Percentiles rank a stretch among this genome's conserved stretches.
Conservation (phyloP, 2,888 invertebrate genomes). For the Rhabditoides inermis region DNA sequence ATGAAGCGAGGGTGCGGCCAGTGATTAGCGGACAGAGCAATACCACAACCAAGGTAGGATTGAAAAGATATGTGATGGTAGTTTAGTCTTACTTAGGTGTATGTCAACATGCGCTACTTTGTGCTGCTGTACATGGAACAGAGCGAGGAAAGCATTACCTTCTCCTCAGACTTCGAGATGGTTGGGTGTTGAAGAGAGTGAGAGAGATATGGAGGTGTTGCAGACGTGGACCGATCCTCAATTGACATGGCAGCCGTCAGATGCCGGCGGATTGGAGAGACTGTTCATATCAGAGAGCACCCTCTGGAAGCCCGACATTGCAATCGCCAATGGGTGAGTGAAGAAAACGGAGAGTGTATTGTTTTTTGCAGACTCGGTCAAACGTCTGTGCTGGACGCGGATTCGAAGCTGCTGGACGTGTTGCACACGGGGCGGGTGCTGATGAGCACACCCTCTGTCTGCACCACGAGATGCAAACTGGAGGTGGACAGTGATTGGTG, state of each 20-base stretch:
- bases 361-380: not conserved
- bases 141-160: too few relatives aligned
- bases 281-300: not conserved
- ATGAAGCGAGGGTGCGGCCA: too few relatives aligned
- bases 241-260: not conserved
- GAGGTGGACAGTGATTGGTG: not conserved
- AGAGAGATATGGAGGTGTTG: too few relatives aligned
- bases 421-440: not conserved
- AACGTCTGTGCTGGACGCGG: not conserved
- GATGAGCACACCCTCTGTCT: conserved; percentile 3
- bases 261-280: not conserved
- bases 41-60: too few relatives aligned
- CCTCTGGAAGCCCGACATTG: not conserved
- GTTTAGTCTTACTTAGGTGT: too few relatives aligned
- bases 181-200: too few relatives aligned
- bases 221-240: too few relatives aligned
- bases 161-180: too few relatives aligned
- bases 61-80: too few relatives aligned
- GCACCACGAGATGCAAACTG: conserved; percentile 6
- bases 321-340: not conserved
- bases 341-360: not conserved
- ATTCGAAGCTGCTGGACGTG: not conserved
- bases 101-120: too few relatives aligned
- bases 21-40: too few relatives aligned
- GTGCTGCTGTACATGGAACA: too few relatives aligned